Conservation (phyloP, 2,797 vertebrate genomes). For the Nyctibius grandis region DNA sequence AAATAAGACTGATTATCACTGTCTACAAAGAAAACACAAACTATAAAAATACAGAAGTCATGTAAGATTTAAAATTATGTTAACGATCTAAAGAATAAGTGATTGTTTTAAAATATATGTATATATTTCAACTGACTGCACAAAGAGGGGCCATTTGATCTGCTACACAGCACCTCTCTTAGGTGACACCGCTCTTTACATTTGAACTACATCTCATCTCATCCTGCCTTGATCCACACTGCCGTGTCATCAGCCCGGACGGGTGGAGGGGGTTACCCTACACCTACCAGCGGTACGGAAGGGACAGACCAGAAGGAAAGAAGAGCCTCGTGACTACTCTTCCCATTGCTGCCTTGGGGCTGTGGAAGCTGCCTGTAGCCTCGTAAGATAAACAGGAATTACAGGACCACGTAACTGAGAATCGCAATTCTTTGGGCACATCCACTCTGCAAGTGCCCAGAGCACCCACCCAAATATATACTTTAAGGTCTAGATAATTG, state of each 20-base stretch:
- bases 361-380: slow-evolving; percentile 11
- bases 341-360: not conserved
- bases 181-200: no score
- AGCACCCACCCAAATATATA: not conserved
- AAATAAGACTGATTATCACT: not conserved
- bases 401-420: not conserved
- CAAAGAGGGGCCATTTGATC: not conserved
- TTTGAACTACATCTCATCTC: not conserved
- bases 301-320: not conserved
- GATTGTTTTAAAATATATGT: not conserved
- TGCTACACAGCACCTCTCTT: not conserved
- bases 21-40: not conserved
- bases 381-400: not conserved
- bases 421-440: not conserved
- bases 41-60: not conserved
- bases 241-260: no score
- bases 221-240: rapidly evolving
- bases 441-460: not conserved
- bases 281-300: not conserved
- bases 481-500: not conserved
- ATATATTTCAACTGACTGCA: not conserved
- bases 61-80: not conserved
- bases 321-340: not conserved
- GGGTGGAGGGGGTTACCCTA: not conserved
- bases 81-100: not conserved